Conservation (phyloP, 2,113 vertebrate species). For the Ornithorhynchus anatinus region DNA sequence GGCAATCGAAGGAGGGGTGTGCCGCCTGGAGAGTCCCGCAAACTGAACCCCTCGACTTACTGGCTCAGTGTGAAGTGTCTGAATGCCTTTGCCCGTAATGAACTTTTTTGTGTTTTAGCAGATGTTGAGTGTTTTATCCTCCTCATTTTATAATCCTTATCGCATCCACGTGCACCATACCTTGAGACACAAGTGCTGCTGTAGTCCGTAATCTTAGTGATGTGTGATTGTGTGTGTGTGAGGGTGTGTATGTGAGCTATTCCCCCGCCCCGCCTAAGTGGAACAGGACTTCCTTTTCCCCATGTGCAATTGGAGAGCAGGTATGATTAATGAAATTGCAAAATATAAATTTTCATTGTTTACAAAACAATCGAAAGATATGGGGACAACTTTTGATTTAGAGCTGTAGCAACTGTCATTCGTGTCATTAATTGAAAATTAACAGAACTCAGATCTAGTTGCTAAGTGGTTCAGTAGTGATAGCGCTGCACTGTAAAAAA, state of each 20-base stretch:
- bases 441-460: slow-evolving; percentile 50
- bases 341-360: slow-evolving; percentile 52
- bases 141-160: slow-evolving; percentile 65
- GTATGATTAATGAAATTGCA: slow-evolving; percentile 51
- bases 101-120: slow-evolving; percentile 67
- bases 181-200: slow-evolving; percentile 69
- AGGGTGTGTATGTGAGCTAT: slow-evolving; percentile 32
- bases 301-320: slow-evolving; percentile 38
- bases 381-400: slow-evolving; percentile 40
- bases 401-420: slow-evolving; percentile 45
- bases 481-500: slow-evolving; percentile 34
- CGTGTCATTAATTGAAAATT: slow-evolving; percentile 47
- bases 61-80: slow-evolving; percentile 51
- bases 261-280: slow-evolving; percentile 26
- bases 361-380: slow-evolving; percentile 50
- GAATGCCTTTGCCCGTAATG: slow-evolving; percentile 62
- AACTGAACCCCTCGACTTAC: slow-evolving; percentile 73
- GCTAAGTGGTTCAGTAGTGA: slow-evolving; percentile 56
- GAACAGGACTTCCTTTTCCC: slow-evolving; percentile 50
- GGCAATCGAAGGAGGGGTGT: slow-evolving; percentile 98
- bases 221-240: background rate
- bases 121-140: slow-evolving; percentile 66
- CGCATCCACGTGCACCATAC: slow-evolving; percentile 54
- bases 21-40: slow-evolving; percentile 82
- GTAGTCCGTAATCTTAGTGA: slow-evolving; percentile 56